Evolutionary conservation across 2,888 invertebrate species (phyloP).

Genomic region (Dryobota labecula): DNA sequence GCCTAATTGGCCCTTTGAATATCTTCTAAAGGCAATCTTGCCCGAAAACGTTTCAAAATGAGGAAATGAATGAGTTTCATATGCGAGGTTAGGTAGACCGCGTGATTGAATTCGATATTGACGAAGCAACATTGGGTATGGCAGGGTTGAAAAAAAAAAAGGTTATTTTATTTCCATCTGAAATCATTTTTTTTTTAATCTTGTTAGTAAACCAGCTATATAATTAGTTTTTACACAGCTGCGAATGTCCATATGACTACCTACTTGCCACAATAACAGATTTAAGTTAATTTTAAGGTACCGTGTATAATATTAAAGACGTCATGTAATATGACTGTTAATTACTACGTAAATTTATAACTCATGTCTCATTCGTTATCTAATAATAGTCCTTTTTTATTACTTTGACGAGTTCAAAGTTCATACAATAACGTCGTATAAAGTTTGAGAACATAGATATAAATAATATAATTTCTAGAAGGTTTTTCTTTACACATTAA

Average conservation of each 20-base stretch:
- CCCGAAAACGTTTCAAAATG: slow-evolving; percentile 22
- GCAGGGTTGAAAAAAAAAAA: neutral
- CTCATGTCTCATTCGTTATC: slow-evolving; percentile 7
- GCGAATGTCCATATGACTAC: neutral
- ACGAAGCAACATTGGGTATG: slow-evolving; percentile 1
- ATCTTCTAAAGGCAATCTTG: slow-evolving; percentile 12
- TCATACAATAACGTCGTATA: slow-evolving; percentile 5
- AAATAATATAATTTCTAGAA: slow-evolving; percentile 14
- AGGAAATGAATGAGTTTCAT: slow-evolving; percentile 25
- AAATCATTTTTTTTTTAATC: neutral
- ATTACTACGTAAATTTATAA: slow-evolving; percentile 9
- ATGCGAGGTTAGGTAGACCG: slow-evolving; percentile 25
- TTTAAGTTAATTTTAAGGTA: neutral
- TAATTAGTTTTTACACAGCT: neutral
- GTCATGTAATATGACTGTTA: neutral
- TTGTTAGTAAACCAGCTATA: no score
- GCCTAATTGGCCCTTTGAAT: slow-evolving; percentile 32
- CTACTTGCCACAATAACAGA: neutral
- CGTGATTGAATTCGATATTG: slow-evolving; percentile 24
- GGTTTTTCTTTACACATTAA: neutral
- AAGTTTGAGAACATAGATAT: neutral
- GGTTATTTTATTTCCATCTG: neutral
- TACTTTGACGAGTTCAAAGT: slow-evolving; percentile 24
- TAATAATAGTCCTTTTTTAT: slow-evolving; percentile 4
- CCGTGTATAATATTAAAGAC: neutral